These are phyloP conservation scores for Hylaea fasciaria DNA, from an alignment of 2,888 invertebrate genomes.

Conservation along the genomic window DNA sequence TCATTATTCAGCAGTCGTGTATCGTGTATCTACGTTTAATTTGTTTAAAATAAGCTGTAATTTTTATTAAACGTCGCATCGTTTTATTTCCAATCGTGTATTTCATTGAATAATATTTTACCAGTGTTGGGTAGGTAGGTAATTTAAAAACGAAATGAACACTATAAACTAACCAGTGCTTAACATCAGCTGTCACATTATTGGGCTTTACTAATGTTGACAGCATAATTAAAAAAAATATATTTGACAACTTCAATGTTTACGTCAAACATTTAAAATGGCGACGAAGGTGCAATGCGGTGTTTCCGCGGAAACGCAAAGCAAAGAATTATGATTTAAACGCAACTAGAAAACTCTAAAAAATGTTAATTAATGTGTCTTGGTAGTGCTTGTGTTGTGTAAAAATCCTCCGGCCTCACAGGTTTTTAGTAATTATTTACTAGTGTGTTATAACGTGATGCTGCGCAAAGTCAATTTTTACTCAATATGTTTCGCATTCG, in stretches of 20 bases:
- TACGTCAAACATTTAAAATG: constrained; percentile 64
- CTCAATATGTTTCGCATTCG: constrained; percentile 82
- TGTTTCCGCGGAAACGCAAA: constrained; percentile 81
- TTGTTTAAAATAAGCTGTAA: too few species aligned
- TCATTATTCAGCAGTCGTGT: too few species aligned
- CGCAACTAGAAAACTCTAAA: constrained; percentile 64
- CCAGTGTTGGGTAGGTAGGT: too few species aligned
- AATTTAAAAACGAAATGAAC: too few species aligned
- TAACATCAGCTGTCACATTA: too few species aligned
- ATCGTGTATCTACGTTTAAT: too few species aligned
- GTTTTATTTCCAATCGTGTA: too few species aligned
- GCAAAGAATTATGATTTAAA: constrained; percentile 73
- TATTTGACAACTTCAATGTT: background rate
- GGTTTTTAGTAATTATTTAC: constrained; percentile 53
- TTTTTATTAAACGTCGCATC: too few species aligned
- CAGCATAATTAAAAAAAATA: background rate
- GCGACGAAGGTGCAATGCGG: constrained; percentile 82
- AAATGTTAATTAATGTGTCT: constrained; percentile 70
- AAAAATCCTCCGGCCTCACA: constrained; percentile 56
- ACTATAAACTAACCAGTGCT: too few species aligned
- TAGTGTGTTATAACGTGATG: constrained; percentile 71
- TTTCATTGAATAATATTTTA: too few species aligned
- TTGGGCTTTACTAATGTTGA: too few species aligned
- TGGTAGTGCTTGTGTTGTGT: constrained; percentile 64
- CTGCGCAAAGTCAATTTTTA: constrained; percentile 82